Percentiles rank a stretch among this genome's conserved stretches.
These are phyloP conservation scores for Leptobrachium leishanense DNA, from an alignment of 2,113 vertebrate genomes.

Conservation along the genomic window DNA sequence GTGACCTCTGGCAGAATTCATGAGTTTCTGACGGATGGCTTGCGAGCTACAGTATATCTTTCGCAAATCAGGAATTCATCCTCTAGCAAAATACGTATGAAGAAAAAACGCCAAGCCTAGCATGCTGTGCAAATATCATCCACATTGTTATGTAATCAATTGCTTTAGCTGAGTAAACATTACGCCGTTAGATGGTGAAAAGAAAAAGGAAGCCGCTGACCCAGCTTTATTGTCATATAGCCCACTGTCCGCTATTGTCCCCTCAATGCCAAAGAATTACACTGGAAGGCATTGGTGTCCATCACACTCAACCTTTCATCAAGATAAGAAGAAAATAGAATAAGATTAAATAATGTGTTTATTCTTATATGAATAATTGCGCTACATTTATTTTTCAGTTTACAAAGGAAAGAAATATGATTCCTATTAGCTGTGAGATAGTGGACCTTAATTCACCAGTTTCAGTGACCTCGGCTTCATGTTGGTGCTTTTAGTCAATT, in stretches of 20 bases:
- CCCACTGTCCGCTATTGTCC: background rate
- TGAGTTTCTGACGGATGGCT: background rate
- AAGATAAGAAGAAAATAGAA: no score
- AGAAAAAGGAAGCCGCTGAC: constrained; percentile 18
- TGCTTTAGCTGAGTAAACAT: constrained; percentile 35
- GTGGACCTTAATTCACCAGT: no score
- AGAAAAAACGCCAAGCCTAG: background rate
- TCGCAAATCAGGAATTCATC: constrained; percentile 1
- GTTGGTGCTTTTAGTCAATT: no score
- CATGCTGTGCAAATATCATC: background rate
- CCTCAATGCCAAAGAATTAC: background rate
- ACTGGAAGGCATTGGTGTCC: background rate
- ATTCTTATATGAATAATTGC: no score
- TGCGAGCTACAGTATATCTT: constrained; percentile 4
- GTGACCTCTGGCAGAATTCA: background rate
- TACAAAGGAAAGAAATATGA: no score
- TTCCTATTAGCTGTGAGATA: no score
- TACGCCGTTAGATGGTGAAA: constrained; percentile 13
- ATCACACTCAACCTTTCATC: background rate
- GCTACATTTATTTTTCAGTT: no score
- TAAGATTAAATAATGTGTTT: no score
- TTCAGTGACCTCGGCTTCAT: no score
- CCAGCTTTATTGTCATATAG: constrained; percentile 2
- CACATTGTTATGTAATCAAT: constrained; percentile 42
- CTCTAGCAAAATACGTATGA: constrained; percentile 5